Percentiles rank a stretch among this genome's conserved stretches.
These are phyloP conservation scores for Pachyseris speciosa DNA, from an alignment of 64 coral and sea anemone genomes.

Conservation along the genomic window DNA sequence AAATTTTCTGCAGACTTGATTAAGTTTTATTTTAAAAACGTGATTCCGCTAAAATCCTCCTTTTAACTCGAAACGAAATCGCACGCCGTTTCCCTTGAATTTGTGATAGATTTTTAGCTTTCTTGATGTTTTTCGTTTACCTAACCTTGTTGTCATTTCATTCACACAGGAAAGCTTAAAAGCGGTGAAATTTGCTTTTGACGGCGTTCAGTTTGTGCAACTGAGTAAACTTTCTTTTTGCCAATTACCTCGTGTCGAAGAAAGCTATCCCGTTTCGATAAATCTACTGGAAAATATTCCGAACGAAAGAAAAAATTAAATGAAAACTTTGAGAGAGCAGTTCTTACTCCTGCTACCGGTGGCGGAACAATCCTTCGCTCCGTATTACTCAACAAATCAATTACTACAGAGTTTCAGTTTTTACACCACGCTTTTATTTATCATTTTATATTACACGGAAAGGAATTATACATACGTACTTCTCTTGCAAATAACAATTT, in stretches of 20 bases:
- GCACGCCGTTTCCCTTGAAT: background rate
- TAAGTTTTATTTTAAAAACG: no score
- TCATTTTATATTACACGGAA: slow-evolving; percentile 42
- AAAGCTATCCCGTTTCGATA: background rate
- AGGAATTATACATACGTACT: slow-evolving; percentile 20
- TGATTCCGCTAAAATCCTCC: background rate
- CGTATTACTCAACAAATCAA: background rate
- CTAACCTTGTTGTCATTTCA: background rate
- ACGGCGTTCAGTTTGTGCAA: background rate
- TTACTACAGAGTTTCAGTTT: background rate
- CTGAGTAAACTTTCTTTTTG: background rate
- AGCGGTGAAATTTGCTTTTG: slow-evolving; percentile 20
- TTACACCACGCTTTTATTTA: slow-evolving; percentile 29
- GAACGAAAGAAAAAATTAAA: background rate
- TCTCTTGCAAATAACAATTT: slow-evolving; percentile 3
- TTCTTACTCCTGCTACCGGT: background rate
- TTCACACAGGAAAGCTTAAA: slow-evolving; percentile 1
- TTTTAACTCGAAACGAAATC: background rate
- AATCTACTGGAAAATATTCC: background rate
- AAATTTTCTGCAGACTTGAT: no score
- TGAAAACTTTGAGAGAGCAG: background rate
- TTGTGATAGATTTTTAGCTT: no score
- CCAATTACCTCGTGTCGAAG: background rate
- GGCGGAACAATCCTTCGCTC: no score
- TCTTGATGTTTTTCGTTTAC: background rate